phyloP scores from a whole-genome alignment of 2,113 vertebrate genomes.

The Vombatus ursinus region DNA sequence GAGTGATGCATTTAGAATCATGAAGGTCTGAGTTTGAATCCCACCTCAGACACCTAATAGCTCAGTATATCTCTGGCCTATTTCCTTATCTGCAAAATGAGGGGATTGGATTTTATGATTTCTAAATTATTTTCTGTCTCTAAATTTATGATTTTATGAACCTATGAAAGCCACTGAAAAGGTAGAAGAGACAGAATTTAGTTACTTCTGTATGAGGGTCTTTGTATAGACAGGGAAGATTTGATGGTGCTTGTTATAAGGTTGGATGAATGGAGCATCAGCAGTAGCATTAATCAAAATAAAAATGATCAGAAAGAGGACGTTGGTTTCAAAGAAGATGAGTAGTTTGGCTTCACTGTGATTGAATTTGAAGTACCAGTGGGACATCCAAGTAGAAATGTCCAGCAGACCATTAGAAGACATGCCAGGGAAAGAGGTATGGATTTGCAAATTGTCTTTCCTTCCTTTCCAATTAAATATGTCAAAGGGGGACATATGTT shows the following conservation, averaged over 20 bases:
- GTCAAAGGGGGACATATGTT: neutral
- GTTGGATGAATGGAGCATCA: neutral
- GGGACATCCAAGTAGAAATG: neutral
- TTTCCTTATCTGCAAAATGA: neutral
- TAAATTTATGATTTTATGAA: neutral
- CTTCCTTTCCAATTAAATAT: slow-evolving; percentile 2
- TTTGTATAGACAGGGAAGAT: neutral
- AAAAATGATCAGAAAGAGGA: neutral
- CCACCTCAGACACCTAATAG: no score
- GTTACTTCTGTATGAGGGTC: neutral
- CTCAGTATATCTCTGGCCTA: no score
- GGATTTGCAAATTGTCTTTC: neutral
- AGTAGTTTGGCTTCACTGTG: neutral
- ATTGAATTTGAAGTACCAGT: neutral
- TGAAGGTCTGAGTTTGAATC: neutral
- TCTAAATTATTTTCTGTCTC: neutral
- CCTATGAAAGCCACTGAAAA: neutral
- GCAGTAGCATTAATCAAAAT: neutral
- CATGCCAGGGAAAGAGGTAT: neutral
- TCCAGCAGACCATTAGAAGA: neutral
- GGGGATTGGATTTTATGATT: no score
- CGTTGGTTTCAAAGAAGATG: neutral
- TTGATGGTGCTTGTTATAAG: neutral
- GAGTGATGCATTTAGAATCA: neutral
- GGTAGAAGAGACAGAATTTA: neutral